Base-by-base conservation (phyloP, 2,888 invertebrate species). In the Spisula subtruncata region DNA sequence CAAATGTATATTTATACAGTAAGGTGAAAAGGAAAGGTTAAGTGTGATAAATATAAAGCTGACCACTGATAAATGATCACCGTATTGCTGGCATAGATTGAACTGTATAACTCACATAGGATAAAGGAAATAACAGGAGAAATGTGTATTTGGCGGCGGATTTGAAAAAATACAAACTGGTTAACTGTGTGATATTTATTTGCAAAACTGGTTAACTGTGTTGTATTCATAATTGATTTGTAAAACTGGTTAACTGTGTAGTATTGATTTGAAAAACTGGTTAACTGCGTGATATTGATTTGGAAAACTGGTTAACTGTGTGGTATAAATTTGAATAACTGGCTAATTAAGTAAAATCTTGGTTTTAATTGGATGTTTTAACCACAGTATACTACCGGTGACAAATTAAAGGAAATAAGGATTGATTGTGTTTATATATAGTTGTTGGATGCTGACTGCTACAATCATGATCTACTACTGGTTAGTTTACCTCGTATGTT, bases 381-480 rank as follows among this genome's bases (percentile, higher is more conserved):
- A n/a, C 25, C 12, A 5, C 25, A 0, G 60, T 66, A n/a, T 56
- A 20, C n/a, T 14, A n/a, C 56, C 8, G 5, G 2, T 66, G 25
- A 66, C 25, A 25, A 6, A n/a, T 66, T 66, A 10, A 25, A n/a
- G 25, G n/a, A 18, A n/a, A 60, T 2, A 10, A 10, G 25, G 60
- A 66, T 66, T 66, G 60, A 66, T 60, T 60, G 60, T 0, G 41
- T 60, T 20, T 60, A 60, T 60, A n/a, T 60, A 60, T 60, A 60
- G 60, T 4, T n/a, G 1, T 60, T 60, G 25, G 20, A 6, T 25
- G 60, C 60, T 66, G 60, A 66, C 2, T 66, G 60, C 60, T 25
- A n/a, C n/a, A 6, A 66, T 25, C 20, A 66, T 25, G 60, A 25
- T 66, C 10, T 16, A 12, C 51, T 14, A 1, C 51, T 66, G 60